phyloP scores from a whole-genome alignment of 2,888 invertebrate species.

The Celastrina argiolus region DNA sequence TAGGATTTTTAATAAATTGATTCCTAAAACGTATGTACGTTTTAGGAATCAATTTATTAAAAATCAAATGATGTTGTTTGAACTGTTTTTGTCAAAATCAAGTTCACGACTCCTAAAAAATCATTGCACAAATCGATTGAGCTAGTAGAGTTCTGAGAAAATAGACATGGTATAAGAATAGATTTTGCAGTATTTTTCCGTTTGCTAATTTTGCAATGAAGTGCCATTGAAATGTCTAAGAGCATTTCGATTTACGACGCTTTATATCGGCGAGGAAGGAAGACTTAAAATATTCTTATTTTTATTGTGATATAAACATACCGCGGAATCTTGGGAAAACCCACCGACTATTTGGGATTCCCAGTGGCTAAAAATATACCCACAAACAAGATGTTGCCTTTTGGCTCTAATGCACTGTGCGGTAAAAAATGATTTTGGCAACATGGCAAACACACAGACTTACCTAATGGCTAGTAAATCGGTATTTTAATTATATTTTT shows the following conservation, averaged over 20 bases:
- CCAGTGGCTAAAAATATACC: not conserved
- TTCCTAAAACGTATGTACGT: no score
- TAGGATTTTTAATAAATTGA: no score
- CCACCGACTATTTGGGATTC: not conserved
- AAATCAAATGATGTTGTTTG: no score
- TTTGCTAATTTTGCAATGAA: not conserved
- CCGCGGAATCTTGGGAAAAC: not conserved
- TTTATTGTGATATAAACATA: not conserved
- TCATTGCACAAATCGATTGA: not conserved
- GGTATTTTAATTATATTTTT: not conserved
- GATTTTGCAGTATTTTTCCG: slow-evolving; percentile 2
- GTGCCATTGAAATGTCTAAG: slow-evolving; percentile 1
- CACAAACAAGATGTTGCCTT: not conserved
- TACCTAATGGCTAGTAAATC: not conserved
- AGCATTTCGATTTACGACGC: not conserved
- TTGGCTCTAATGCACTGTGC: not conserved
- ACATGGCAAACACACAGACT: not conserved
- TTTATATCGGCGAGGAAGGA: not conserved
- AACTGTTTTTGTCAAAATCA: no score
- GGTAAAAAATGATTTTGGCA: not conserved
- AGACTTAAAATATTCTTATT: not conserved
- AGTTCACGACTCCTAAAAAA: no score
- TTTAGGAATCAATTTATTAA: no score
- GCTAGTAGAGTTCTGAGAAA: no score
- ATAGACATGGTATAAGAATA: not conserved